phyloP scores from a whole-genome alignment of 2,888 invertebrate genomes.

The Ametastegia equiseti region DNA sequence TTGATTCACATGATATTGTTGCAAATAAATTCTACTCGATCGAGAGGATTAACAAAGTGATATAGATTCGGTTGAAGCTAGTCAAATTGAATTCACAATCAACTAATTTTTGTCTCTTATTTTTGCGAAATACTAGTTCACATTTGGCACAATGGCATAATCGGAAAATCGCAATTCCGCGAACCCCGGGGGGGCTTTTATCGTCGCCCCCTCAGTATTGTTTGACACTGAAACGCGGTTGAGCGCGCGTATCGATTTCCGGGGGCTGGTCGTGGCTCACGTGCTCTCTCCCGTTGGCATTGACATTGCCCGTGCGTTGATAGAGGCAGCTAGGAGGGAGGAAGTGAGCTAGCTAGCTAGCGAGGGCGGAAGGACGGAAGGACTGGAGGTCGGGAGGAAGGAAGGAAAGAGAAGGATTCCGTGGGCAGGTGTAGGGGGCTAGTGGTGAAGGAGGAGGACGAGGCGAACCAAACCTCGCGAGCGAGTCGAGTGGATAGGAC shows the following conservation, averaged over 20 bases:
- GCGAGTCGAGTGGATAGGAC: not conserved
- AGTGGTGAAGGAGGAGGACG: not conserved
- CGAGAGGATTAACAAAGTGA: too few species aligned
- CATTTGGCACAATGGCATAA: too few species aligned
- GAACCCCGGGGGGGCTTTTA: too few species aligned
- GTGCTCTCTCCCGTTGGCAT: constrained; percentile 72
- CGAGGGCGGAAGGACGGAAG: too few species aligned
- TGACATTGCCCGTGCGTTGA: constrained; percentile 71
- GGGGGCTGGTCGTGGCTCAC: constrained; percentile 67
- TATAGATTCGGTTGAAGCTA: too few species aligned
- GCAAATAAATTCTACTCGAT: too few species aligned
- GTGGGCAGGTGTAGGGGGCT: too few species aligned
- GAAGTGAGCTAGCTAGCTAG: constrained; percentile 43
- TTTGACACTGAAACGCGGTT: constrained; percentile 65
- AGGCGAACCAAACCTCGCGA: not conserved
- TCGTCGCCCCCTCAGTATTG: constrained; percentile 49
- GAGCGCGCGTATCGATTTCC: constrained; percentile 70
- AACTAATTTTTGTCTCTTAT: too few species aligned
- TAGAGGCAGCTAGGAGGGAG: constrained; percentile 46
- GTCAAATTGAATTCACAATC: too few species aligned
- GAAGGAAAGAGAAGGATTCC: constrained; percentile 15
- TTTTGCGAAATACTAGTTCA: too few species aligned
- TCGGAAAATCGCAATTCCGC: too few species aligned
- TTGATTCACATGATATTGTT: too few species aligned
- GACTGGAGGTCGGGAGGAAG: constrained; percentile 44